A percentile compares a stretch with the other conserved stretches of the same genome.
Evolutionary conservation across 2,797 vertebrate genomes (phyloP).

Genomic region (Denticeps clupeoides): DNA sequence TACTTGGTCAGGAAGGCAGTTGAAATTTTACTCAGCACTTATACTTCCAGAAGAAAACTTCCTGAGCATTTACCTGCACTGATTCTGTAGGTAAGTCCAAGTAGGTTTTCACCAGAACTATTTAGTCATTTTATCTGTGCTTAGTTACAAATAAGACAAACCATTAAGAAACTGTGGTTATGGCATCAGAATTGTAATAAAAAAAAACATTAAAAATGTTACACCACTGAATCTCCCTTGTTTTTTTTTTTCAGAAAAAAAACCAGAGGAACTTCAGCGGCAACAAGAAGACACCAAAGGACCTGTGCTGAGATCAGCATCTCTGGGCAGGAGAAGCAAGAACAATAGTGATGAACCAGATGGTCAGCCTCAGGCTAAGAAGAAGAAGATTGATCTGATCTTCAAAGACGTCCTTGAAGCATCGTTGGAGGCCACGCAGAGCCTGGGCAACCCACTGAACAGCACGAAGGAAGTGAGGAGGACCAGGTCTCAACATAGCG

Average conservation of each 20-base stretch:
- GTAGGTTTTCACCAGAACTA: constrained; percentile 12
- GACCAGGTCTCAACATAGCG: constrained; percentile 49
- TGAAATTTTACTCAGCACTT: constrained; percentile 22
- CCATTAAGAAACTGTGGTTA: too few relatives aligned
- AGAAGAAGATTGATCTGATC: constrained; percentile 89
- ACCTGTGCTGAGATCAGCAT: constrained; percentile 48
- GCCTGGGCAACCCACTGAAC: constrained; percentile 52
- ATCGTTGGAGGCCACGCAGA: constrained; percentile 67
- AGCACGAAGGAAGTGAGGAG: constrained; percentile 55
- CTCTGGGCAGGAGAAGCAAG: constrained; percentile 67
- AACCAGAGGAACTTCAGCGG: constrained; percentile 55
- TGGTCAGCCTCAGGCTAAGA: constrained; percentile 72
- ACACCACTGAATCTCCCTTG: too few relatives aligned
- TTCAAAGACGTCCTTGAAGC: constrained; percentile 88
- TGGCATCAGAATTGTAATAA: too few relatives aligned
- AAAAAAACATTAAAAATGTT: too few relatives aligned
- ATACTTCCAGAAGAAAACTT: constrained; percentile 29
- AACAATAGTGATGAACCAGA: constrained; percentile 68
- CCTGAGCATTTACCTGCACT: constrained; percentile 19
- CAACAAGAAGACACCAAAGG: constrained; percentile 58
- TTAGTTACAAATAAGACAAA: too few relatives aligned
- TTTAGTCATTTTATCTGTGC: background rate
- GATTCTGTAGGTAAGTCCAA: constrained; percentile 33
- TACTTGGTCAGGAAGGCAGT: background rate
- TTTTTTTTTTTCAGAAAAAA: constrained; percentile 44